Base-by-base conservation (phyloP, 2,797 vertebrate genomes). In the Hylomyscus alleni region DNA sequence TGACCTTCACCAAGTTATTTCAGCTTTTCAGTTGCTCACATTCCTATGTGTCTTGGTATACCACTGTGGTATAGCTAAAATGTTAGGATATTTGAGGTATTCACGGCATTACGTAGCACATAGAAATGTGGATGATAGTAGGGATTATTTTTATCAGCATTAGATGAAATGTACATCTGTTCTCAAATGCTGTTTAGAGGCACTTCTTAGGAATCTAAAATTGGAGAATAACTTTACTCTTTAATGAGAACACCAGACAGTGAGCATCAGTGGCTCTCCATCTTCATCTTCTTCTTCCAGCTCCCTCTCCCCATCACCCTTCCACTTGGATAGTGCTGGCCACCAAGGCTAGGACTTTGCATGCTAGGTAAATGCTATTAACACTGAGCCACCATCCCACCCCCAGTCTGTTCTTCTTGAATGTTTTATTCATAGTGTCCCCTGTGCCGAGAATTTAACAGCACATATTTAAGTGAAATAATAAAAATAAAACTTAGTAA, bases 381-480 rank as follows among this genome's bases (percentile, higher is more conserved):
- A 47, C 72, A 34, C 54, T 44, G 69, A 47, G 29, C 54, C 52
- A 9, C 2, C 22, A 44, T 17, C n/a, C 31, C 20, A 37, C 11
- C 20, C 31, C 7, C 9, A 58, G 58, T 91, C 29, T 89, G 6
- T 88, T 94, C 31, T 92, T 69, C 20, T 54, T 85, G 19, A 62
- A 24, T 96, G 50, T 80, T 96, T 93, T 88, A 47, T 47, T 95
- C 44, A n/a, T 88, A 24, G 13, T 72, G 7, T 94, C 50, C 37
- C 78, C 88, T 89, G 69, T 78, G 47, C 44, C 17, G 80, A 73
- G 50, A 87, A 34, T 95, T 89, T 90, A 93, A 82, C 34, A 75
- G 50, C 22, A 80, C 15, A 6, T 84, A 29, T 4, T 90, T 73
- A 95, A 73, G 80, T 52, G 84, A 92, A 87, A 37, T 29, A 81